These are phyloP conservation scores for Oscheius sp. DNA, from an alignment of 2,888 invertebrate genomes.

Conservation along the genomic window DNA sequence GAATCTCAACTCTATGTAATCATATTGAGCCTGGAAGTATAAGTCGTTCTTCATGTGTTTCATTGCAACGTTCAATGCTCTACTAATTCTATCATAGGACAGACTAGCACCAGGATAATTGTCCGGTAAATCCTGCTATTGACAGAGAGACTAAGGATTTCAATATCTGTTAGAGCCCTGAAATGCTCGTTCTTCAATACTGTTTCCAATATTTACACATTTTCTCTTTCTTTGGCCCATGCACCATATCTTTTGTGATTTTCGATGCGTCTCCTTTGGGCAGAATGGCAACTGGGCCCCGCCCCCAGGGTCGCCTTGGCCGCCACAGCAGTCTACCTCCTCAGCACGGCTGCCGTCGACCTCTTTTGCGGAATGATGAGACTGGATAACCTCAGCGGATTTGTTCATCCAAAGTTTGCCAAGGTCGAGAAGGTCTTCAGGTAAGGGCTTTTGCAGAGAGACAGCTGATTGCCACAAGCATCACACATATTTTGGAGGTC, in stretches of 20 bases:
- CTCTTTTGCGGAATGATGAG: conserved; percentile 38
- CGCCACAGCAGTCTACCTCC: conserved; percentile 23
- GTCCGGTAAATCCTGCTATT: no score
- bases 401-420: conserved; percentile 76
- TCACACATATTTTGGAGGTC: neutral
- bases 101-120: no score
- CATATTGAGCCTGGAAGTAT: no score
- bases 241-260: neutral
- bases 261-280: conserved; percentile 1
- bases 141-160: no score
- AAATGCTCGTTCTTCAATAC: no score
- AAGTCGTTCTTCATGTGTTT: no score
- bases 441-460: conserved; percentile 45
- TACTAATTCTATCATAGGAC: no score
- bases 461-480: neutral
- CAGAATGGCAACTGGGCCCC: conserved; percentile 1
- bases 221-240: no score
- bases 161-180: no score
- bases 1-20: no score
- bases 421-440: conserved; percentile 70
- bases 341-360: conserved; percentile 26
- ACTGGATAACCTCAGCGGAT: conserved; percentile 60
- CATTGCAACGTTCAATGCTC: no score
- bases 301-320: conserved; percentile 1
- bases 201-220: no score